Percentiles rank a stretch among this genome's conserved stretches.
Evolutionary conservation across 2,888 invertebrate genomes (phyloP).

Genomic region (Hermaeophaga mercurialis): DNA sequence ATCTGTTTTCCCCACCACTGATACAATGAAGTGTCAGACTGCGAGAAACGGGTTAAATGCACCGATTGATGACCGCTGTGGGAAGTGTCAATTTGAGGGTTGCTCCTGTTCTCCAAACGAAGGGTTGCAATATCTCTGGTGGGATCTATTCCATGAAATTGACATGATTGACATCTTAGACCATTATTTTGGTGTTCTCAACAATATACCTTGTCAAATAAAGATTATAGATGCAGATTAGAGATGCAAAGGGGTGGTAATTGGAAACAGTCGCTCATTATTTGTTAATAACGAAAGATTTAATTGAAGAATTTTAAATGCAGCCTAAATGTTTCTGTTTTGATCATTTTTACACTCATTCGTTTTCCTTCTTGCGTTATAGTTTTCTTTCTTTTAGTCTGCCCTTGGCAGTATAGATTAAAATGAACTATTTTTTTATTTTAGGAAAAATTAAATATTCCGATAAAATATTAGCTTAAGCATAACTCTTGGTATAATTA

Average conservation of each 20-base stretch:
- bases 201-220: constrained; percentile 19
- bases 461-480: no score
- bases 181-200: constrained; percentile 13
- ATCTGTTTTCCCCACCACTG: neutral
- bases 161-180: constrained; percentile 23
- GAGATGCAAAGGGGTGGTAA: neutral
- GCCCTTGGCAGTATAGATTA: neutral
- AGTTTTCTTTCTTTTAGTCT: neutral
- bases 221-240: neutral
- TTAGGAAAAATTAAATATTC: no score
- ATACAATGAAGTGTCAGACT: constrained; percentile 9
- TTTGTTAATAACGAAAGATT: neutral
- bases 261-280: no score
- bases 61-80: constrained; percentile 30
- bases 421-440: no score
- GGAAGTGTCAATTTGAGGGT: constrained; percentile 34
- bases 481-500: no score
- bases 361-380: no score
- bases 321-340: no score
- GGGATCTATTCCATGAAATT: constrained; percentile 27
- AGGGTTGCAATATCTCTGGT: constrained; percentile 24
- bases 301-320: no score
- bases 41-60: constrained; percentile 33
- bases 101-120: constrained; percentile 15
- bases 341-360: no score